A percentile compares a stretch with the other conserved stretches of the same genome.
phyloP scores from a whole-genome alignment of 2,113 vertebrate species.

The Neofelis nebulosa region DNA sequence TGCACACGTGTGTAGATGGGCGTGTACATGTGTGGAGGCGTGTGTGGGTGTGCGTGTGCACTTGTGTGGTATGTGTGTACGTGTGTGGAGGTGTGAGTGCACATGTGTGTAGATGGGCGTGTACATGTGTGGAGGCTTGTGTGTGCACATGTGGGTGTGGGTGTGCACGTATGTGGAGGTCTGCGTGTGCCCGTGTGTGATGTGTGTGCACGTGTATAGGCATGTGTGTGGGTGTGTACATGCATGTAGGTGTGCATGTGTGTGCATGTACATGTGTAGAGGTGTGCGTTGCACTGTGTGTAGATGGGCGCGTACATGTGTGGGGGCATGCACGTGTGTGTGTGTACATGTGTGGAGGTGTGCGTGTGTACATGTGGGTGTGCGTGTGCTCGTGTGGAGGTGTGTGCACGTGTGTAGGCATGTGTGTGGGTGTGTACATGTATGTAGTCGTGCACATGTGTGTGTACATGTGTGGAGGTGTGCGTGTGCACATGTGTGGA shows the following conservation, averaged over 20 bases:
- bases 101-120: fast-evolving
- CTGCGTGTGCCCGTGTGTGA: too few relatives aligned
- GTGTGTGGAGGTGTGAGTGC: not conserved
- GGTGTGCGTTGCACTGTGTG: not conserved
- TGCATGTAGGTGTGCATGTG: not conserved
- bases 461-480: fast-evolving
- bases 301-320: not conserved
- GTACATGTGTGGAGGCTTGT: fast-evolving
- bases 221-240: too few relatives aligned
- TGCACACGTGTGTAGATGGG: too few relatives aligned
- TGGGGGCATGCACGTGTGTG: not conserved
- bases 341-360: fast-evolving
- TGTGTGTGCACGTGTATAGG: not conserved
- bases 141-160: fast-evolving
- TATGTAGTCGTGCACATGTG: fast-evolving
- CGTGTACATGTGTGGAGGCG: fast-evolving
- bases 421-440: fast-evolving
- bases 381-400: too few relatives aligned
- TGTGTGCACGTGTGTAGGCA: fast-evolving
- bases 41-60: fast-evolving
- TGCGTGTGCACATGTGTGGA: not conserved
- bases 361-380: fast-evolving
- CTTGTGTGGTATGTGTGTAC: fast-evolving
- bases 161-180: not conserved
- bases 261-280: too few relatives aligned